Base-by-base conservation (phyloP, 2,888 invertebrate genomes). In the Epiblema foenella region DNA sequence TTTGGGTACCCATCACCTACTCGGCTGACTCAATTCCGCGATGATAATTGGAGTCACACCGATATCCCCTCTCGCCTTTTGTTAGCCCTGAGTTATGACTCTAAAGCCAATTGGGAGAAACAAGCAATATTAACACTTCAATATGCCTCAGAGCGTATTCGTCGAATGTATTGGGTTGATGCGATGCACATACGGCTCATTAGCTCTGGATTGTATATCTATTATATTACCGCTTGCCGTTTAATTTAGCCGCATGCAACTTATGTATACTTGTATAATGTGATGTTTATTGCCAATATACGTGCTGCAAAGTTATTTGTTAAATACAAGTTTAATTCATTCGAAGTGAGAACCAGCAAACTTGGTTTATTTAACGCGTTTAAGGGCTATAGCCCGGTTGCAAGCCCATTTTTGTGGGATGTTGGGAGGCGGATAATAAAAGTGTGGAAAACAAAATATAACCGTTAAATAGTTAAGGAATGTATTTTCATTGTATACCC, bases 11-110 rank as follows among this genome's bases (percentile, higher is more conserved):
- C 69, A 72, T 64, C 64, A 54, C 62, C 33, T 52, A 51, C 63
- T 54, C 52, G 20, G 49, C 39, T 33, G 46, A 70, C 70, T 87
- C 86, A 87, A 90, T 89, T 88, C 81, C 82, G 85, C 83, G 82
- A 86, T 86, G 83, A 86, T 89, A 90, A 89, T 90, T 90, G 87
- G 87, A 86, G 87, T 86, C 86, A 85, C 82, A 80, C 85, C 83
- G 85, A 87, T 85, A 87, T 84, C 81, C 80, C 81, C 76, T 82
- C 60, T 83, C 79, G 83, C 83, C 89, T 89, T 86, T 91, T 90
- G 89, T 90, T 88, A 78, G 80, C 77, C 71, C 79, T 87, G 84
- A 89, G 83, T 89, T 88, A 89, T 86, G 85, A 84, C 79, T 83
- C 80, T 83, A 84, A 83, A 85, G 83, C 79, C 86, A 87, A 90